Percentiles rank a stretch among this genome's conserved stretches.
Conservation (phyloP, 1,140 invertebrate genomes). For the Diorhabda elongata region DNA sequence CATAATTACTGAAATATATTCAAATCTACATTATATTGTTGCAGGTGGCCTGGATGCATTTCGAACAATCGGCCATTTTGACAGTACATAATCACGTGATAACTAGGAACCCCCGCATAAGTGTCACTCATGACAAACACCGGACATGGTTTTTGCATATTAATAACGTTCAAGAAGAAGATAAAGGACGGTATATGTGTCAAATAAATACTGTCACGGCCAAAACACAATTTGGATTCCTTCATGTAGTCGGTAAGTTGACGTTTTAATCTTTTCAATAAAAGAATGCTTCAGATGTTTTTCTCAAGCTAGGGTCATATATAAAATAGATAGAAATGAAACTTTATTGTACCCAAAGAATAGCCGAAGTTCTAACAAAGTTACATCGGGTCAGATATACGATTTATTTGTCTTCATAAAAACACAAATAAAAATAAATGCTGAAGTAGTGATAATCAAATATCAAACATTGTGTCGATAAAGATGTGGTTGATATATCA, state of each 20-base stretch:
- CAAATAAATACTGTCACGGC: conserved; percentile 93
- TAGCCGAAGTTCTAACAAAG: too few relatives aligned
- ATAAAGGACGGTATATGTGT: conserved; percentile 91
- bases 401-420: too few relatives aligned
- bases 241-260: conserved; percentile 89
- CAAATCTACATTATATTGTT: conserved; percentile 34
- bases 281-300: neutral
- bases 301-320: too few relatives aligned
- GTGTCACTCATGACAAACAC: conserved; percentile 76
- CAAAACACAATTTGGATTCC: conserved; percentile 86
- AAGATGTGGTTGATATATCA: too few relatives aligned
- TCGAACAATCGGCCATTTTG: conserved; percentile 52
- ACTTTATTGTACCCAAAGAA: too few relatives aligned
- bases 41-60: conserved; percentile 92
- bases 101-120: conserved; percentile 85
- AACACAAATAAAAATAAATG: too few relatives aligned
- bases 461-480: too few relatives aligned
- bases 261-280: neutral
- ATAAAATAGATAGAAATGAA: too few relatives aligned
- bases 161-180: conserved; percentile 82
- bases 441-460: too few relatives aligned
- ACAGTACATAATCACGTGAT: conserved; percentile 91
- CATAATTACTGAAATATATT: too few relatives aligned
- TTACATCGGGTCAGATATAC: too few relatives aligned
- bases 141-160: conserved; percentile 89